Conservation (phyloP, 2,888 invertebrate genomes). For the Thereva unica region DNA sequence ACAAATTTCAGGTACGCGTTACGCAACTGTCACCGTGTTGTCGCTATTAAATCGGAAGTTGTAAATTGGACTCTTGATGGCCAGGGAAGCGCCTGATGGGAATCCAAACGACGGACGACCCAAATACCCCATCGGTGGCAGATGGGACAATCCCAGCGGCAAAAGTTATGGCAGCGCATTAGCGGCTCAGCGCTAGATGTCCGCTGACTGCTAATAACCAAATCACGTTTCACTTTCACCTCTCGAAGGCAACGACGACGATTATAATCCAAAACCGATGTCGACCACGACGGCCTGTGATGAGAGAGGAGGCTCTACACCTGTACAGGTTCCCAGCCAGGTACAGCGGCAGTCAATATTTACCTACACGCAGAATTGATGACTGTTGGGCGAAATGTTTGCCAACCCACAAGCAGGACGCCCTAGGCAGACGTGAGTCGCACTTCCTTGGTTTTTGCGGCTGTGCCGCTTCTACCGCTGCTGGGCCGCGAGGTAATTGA, state of each 20-base stretch:
- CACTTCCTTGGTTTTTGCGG: too few relatives aligned
- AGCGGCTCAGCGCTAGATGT: not conserved
- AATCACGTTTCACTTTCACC: constrained; percentile 42
- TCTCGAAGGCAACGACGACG: constrained; percentile 1
- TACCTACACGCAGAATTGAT: too few relatives aligned
- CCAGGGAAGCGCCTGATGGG: constrained; percentile 13
- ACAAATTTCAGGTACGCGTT: not conserved
- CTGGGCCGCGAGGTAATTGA: too few relatives aligned
- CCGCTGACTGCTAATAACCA: constrained; percentile 37
- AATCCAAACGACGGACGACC: constrained; percentile 16
- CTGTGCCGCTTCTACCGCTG: too few relatives aligned
- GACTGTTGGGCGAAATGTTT: too few relatives aligned
- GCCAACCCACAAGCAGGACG: too few relatives aligned
- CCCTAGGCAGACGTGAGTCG: too few relatives aligned
- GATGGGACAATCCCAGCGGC: not conserved
- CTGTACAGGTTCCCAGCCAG: not conserved
- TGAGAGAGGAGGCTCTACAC: not conserved
- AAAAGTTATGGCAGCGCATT: not conserved
- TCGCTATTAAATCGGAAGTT: constrained; percentile 4
- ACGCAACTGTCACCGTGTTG: constrained; percentile 1
- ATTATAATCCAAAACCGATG: constrained; percentile 12
- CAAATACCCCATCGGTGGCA: constrained; percentile 10
- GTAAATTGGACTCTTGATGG: not conserved
- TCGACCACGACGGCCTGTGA: constrained; percentile 3
- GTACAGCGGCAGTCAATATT: too few relatives aligned